phyloP scores from a whole-genome alignment of 1,140 invertebrate species.

The Vanessa tameamea region DNA sequence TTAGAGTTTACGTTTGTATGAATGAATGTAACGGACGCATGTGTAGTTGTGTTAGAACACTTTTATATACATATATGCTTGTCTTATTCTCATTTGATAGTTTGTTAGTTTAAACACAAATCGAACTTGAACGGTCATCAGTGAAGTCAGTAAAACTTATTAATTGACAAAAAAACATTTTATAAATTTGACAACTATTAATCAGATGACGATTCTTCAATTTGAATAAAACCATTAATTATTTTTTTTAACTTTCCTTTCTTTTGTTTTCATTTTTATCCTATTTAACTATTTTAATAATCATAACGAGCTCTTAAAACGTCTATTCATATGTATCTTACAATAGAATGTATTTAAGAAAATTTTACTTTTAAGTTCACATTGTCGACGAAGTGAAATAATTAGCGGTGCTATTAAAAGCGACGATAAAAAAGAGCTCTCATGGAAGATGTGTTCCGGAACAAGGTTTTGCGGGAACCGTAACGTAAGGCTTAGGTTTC shows the following conservation, averaged over 20 bases:
- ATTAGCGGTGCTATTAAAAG: slow-evolving; percentile 15
- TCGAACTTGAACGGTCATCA: too few species aligned
- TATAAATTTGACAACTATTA: background rate
- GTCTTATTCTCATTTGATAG: too few species aligned
- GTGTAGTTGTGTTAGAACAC: background rate
- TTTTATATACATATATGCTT: too few species aligned
- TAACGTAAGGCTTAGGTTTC: slow-evolving; percentile 30
- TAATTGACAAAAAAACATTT: too few species aligned
- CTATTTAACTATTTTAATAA: background rate
- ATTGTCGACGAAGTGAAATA: slow-evolving; percentile 13
- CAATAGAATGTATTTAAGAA: slow-evolving; percentile 2
- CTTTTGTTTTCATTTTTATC: slow-evolving; percentile 5
- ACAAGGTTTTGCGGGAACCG: slow-evolving; percentile 23
- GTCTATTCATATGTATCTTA: background rate
- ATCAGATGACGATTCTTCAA: background rate
- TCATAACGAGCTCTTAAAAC: background rate
- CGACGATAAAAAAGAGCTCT: slow-evolving; percentile 6
- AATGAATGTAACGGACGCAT: background rate
- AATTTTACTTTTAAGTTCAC: slow-evolving; percentile 16
- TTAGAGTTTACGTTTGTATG: background rate
- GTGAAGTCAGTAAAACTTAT: too few species aligned
- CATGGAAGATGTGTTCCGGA: slow-evolving; percentile 18
- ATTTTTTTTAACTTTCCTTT: slow-evolving; percentile 1
- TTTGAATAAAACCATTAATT: background rate
- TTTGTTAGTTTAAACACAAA: too few species aligned